A percentile compares a stretch with the other conserved stretches of the same genome.
Conservation (phyloP, 2,888 invertebrate genomes). For the Platypus cylindrus region DNA sequence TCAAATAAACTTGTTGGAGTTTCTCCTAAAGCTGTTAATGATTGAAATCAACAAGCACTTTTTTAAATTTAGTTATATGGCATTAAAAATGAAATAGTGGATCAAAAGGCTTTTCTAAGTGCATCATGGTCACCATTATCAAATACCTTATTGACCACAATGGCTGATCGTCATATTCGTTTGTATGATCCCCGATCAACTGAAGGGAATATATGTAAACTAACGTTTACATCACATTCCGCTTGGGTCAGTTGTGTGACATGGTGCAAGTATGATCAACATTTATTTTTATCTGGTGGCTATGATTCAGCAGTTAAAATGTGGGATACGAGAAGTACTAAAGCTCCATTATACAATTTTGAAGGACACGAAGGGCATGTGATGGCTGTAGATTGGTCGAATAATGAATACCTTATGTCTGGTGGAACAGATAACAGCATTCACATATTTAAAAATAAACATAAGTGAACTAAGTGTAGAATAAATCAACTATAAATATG, state of each 20-base stretch:
- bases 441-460: conserved; percentile 60
- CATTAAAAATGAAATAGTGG: conserved; percentile 69
- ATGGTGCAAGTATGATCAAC: conserved; percentile 68
- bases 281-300: conserved; percentile 83
- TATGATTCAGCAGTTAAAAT: conserved; percentile 86
- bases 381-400: conserved; percentile 88
- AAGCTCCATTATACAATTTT: conserved; percentile 84
- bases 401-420: conserved; percentile 72
- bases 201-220: conserved; percentile 81
- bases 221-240: conserved; percentile 75
- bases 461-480: no score
- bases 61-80: conserved; percentile 45
- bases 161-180: conserved; percentile 82
- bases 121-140: conserved; percentile 70
- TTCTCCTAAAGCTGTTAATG: no score
- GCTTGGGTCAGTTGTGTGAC: conserved; percentile 54
- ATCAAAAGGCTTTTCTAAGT: conserved; percentile 84
- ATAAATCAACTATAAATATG: no score
- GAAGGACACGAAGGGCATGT: conserved; percentile 90
- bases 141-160: conserved; percentile 66
- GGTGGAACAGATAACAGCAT: conserved; percentile 90
- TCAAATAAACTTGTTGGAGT: no score
- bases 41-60: no score
- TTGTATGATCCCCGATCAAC: conserved; percentile 82
- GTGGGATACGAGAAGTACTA: conserved; percentile 91